Evolutionary conservation across 2,113 vertebrate species (phyloP).

Genomic region (Chaenogobius annularis): DNA sequence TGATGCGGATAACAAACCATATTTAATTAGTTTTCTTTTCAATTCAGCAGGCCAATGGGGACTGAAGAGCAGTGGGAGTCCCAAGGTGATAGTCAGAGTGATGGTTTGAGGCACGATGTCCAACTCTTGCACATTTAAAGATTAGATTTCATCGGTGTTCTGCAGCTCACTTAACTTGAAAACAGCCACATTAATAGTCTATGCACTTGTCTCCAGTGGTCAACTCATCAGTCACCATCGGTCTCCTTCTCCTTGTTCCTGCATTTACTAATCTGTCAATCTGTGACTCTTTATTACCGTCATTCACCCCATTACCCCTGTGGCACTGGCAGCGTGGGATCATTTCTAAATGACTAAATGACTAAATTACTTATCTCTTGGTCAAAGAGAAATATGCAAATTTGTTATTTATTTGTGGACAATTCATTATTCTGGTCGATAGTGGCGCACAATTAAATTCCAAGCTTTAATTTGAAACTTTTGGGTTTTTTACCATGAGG

Average conservation of each 20-base stretch:
- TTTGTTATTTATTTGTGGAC: no score
- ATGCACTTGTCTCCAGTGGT: background rate
- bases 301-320: background rate
- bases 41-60: conserved; percentile 1
- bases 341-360: background rate
- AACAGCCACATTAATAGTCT: background rate
- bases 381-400: no score
- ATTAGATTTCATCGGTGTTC: conserved; percentile 1
- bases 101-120: background rate
- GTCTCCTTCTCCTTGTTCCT: background rate
- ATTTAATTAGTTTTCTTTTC: conserved; percentile 20
- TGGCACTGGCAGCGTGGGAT: background rate
- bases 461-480: no score
- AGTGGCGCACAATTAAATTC: no score
- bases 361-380: background rate
- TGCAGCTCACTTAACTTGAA: background rate
- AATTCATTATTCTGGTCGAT: no score
- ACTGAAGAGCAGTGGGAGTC: conserved; percentile 1
- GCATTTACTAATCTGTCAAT: background rate
- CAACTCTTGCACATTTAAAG: background rate
- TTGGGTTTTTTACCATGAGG: no score
- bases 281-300: background rate
- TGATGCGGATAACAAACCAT: conserved; percentile 9
- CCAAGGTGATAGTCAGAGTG: background rate
- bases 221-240: background rate